Evolutionary conservation across 2,797 vertebrate species (phyloP).

Genomic region (Petrocephalus sullivani): DNA sequence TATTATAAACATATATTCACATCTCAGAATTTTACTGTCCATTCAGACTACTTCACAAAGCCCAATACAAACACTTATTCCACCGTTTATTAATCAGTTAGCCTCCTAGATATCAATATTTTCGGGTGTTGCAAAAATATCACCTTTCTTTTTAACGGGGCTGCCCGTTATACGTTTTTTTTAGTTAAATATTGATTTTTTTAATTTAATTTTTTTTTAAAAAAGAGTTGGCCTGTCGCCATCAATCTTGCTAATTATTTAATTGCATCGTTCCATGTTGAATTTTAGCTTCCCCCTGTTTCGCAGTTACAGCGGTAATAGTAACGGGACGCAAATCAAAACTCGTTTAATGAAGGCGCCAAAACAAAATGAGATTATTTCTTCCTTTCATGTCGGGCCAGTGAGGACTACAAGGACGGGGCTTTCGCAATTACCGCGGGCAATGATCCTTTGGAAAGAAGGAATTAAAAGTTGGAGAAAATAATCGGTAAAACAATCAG

Average conservation of each 20-base stretch:
- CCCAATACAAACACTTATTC: neutral
- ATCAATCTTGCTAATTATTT: slow-evolving; percentile 51
- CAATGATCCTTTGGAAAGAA: slow-evolving; percentile 90
- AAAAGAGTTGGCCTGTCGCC: neutral
- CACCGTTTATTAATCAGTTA: neutral
- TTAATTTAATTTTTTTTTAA: slow-evolving; percentile 60
- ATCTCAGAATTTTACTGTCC: neutral
- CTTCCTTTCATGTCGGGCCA: slow-evolving; percentile 56
- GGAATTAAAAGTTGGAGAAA: slow-evolving; percentile 92
- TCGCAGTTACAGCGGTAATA: neutral
- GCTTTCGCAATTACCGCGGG: slow-evolving; percentile 86
- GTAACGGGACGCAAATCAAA: slow-evolving; percentile 47
- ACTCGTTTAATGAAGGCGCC: slow-evolving; percentile 34
- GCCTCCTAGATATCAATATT: neutral
- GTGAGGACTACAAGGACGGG: slow-evolving; percentile 80
- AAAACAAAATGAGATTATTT: slow-evolving; percentile 27
- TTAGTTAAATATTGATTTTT: slow-evolving; percentile 67
- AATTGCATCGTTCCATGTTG: slow-evolving; percentile 66
- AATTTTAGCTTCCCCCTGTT: slow-evolving; percentile 24
- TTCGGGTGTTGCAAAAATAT: neutral
- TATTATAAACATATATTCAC: neutral
- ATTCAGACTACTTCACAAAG: neutral
- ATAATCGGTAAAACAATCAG: slow-evolving; percentile 91
- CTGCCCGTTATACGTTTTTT: neutral
- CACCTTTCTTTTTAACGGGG: neutral